A percentile compares a stretch with the other conserved stretches of the same genome.
phyloP scores from a whole-genome alignment of 1,140 invertebrate species.

The Parasteatoda tepidariorum region DNA sequence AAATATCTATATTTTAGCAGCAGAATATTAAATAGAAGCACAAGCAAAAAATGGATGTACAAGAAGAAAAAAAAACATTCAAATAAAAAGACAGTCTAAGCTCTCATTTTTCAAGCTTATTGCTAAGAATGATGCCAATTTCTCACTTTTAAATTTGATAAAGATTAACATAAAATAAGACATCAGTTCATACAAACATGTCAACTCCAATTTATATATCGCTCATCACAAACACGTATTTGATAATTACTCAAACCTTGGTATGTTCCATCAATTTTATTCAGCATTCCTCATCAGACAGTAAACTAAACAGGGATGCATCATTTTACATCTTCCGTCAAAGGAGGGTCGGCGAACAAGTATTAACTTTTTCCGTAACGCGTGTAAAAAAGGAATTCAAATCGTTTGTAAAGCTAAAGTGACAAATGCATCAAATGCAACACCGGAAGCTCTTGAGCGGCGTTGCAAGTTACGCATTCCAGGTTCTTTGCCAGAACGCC shows the following conservation, averaged over 20 bases:
- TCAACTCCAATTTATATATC: not conserved
- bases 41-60: too few species aligned
- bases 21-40: too few species aligned
- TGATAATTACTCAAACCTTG: not conserved
- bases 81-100: too few species aligned
- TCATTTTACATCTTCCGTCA: not conserved
- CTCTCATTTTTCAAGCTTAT: too few species aligned
- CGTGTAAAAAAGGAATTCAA: not conserved
- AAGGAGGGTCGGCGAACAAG: not conserved
- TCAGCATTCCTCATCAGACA: not conserved
- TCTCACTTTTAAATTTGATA: not conserved
- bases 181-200: not conserved
- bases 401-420: conserved; percentile 52
- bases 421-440: conserved; percentile 46
- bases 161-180: not conserved
- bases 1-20: too few species aligned
- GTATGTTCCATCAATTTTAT: not conserved
- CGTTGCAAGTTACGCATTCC: not conserved
- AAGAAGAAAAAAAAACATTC: too few species aligned
- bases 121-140: too few species aligned
- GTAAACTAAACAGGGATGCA: not conserved
- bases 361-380: not conserved
- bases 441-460: not conserved
- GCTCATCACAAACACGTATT: not conserved
- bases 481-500: conserved; percentile 35